phyloP scores from a whole-genome alignment of 2,113 vertebrate genomes.

The Dipodomys ordii region DNA sequence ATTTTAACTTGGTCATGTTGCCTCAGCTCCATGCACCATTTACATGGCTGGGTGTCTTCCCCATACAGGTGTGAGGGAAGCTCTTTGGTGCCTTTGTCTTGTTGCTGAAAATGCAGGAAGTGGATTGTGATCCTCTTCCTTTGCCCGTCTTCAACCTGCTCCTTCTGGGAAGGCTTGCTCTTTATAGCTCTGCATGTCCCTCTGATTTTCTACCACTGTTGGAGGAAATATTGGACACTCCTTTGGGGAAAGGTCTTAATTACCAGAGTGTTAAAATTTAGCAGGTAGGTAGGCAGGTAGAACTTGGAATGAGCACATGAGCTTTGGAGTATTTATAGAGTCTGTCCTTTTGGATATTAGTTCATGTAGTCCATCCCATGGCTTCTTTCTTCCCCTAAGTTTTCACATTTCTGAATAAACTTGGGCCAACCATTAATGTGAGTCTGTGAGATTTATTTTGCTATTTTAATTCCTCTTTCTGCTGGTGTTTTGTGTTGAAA shows the following conservation, averaged over 20 bases:
- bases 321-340: conserved; percentile 22
- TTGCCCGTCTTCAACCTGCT: neutral
- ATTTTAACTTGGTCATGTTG: conserved; percentile 84
- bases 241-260: conserved; percentile 49
- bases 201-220: neutral
- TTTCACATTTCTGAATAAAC: conserved; percentile 51
- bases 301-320: neutral
- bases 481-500: neutral
- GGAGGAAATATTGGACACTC: neutral
- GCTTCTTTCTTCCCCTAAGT: neutral
- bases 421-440: neutral
- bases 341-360: neutral
- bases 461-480: neutral
- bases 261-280: neutral
- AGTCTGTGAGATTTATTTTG: conserved; percentile 18
- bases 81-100: conserved; percentile 62
- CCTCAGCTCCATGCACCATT: conserved; percentile 49
- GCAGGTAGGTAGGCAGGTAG: neutral
- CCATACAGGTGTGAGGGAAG: fast-evolving
- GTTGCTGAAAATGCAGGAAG: neutral
- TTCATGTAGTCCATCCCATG: neutral
- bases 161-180: neutral
- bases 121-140: conserved; percentile 52
- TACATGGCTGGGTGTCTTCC: conserved; percentile 61
- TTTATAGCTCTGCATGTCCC: neutral